Evolutionary conservation across 2,888 invertebrate genomes (phyloP).

Genomic region (Lycophotia porphyrea): DNA sequence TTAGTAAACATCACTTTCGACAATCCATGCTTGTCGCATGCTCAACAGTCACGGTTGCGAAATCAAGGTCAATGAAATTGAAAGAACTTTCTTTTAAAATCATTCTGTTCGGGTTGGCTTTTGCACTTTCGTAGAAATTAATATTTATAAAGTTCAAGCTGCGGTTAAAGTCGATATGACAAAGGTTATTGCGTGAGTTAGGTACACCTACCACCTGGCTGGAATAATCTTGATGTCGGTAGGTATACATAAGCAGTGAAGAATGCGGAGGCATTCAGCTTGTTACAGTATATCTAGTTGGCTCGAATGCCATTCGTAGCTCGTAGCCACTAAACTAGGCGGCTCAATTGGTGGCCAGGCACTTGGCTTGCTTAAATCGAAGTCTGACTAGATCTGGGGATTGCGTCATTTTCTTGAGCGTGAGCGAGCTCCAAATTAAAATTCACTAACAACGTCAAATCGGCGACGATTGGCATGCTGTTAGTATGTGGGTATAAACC

Average conservation of each 20-base stretch:
- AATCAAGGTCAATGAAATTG: slow-evolving; percentile 84
- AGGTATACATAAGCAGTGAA: slow-evolving; percentile 23
- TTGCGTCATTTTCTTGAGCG: slow-evolving; percentile 74
- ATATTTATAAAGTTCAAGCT: slow-evolving; percentile 69
- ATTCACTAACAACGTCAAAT: slow-evolving; percentile 68
- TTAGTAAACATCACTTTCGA: slow-evolving; percentile 78
- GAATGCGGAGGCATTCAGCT: slow-evolving; percentile 53
- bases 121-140: slow-evolving; percentile 66
- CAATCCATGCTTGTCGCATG: slow-evolving; percentile 65
- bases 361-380: slow-evolving; percentile 66
- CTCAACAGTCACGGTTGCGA: slow-evolving; percentile 73
- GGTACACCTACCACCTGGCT: neutral
- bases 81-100: slow-evolving; percentile 81
- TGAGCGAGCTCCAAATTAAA: slow-evolving; percentile 70
- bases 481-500: slow-evolving; percentile 40
- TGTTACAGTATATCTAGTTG: slow-evolving; percentile 39
- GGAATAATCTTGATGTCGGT: slow-evolving; percentile 15
- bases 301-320: slow-evolving; percentile 58
- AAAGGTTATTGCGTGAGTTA: slow-evolving; percentile 38
- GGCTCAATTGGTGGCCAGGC: slow-evolving; percentile 60
- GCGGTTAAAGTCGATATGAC: slow-evolving; percentile 40
- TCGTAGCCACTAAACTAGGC: slow-evolving; percentile 56
- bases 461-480: slow-evolving; percentile 58
- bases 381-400: slow-evolving; percentile 71
- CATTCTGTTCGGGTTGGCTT: slow-evolving; percentile 69